Evolutionary conservation across 2,888 invertebrate genomes (phyloP).

Genomic region (Hedychridium roseum): DNA sequence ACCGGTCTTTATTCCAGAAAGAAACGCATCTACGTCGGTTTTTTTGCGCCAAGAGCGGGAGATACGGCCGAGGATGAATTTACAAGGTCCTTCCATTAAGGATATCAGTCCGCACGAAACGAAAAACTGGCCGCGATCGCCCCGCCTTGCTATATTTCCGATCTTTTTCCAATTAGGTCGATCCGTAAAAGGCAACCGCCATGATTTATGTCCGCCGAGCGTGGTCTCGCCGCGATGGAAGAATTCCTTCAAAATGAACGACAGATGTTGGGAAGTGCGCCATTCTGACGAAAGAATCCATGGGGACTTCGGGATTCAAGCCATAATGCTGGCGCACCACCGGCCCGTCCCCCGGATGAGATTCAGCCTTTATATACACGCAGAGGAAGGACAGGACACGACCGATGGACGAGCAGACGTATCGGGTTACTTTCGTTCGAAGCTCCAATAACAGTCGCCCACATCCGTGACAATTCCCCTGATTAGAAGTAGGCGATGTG

Average conservation of each 20-base stretch:
- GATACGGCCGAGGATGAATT: no score
- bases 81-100: no score
- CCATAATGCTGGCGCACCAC: slow-evolving; percentile 35
- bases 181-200: slow-evolving; percentile 16
- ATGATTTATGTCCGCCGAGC: slow-evolving; percentile 22
- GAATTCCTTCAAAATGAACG: slow-evolving; percentile 39
- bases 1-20: no score
- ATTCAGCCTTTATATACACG: no score
- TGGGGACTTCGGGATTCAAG: slow-evolving; percentile 33
- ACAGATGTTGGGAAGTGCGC: slow-evolving; percentile 53
- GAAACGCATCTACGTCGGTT: no score
- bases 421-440: slow-evolving; percentile 53
- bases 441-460: slow-evolving; percentile 50
- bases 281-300: slow-evolving; percentile 45
- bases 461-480: slow-evolving; percentile 58
- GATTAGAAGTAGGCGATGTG: slow-evolving; percentile 55
- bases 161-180: slow-evolving; percentile 24
- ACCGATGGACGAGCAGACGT: slow-evolving; percentile 37
- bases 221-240: slow-evolving; percentile 19
- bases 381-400: slow-evolving; percentile 17
- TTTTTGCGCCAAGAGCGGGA: no score
- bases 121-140: slow-evolving; percentile 5
- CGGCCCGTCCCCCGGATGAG: no score
- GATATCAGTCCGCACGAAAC: no score
- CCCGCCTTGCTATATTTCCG: slow-evolving; percentile 7